A percentile compares a stretch with the other conserved stretches of the same genome.
Conservation (phyloP, 2,113 vertebrate genomes). For the Pelecanoides urinatrix region DNA sequence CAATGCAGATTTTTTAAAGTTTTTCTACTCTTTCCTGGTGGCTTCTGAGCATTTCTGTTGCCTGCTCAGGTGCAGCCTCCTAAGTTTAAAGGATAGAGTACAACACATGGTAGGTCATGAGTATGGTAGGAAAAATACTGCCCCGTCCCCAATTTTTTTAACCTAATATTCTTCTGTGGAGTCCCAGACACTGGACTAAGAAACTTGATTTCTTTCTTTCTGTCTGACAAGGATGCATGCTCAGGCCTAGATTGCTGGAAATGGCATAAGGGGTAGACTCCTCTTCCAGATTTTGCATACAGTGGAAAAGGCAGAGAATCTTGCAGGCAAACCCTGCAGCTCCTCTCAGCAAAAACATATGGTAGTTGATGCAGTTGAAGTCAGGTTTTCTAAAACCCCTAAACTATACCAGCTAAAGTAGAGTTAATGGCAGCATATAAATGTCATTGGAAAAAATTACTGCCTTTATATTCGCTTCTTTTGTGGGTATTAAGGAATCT, state of each 20-base stretch:
- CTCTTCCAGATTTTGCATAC: not conserved
- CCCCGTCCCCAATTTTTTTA: not conserved
- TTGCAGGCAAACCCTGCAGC: not conserved
- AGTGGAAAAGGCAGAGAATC: not conserved
- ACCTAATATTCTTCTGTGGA: not conserved
- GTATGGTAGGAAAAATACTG: not conserved
- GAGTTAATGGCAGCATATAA: not conserved
- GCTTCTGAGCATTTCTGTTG: not conserved
- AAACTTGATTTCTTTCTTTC: not conserved
- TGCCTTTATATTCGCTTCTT: not conserved
- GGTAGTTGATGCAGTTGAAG: not conserved
- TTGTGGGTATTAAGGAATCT: not conserved
- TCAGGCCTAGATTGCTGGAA: not conserved
- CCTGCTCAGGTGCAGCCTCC: slow-evolving; percentile 59
- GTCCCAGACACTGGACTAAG: not conserved
- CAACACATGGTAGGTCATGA: not conserved
- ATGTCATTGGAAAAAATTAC: not conserved
- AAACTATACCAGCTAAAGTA: not conserved
- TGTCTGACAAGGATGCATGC: not conserved
- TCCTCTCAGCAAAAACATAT: not conserved
- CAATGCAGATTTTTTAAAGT: not conserved
- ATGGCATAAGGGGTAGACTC: not conserved
- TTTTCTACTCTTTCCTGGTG: not conserved
- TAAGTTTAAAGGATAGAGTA: not conserved
- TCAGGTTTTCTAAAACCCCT: not conserved